Evolutionary conservation across 2,113 vertebrate species (phyloP), one percentile per base, ranked within the genome.

Genomic region (Tragulus kanchil): DNA sequence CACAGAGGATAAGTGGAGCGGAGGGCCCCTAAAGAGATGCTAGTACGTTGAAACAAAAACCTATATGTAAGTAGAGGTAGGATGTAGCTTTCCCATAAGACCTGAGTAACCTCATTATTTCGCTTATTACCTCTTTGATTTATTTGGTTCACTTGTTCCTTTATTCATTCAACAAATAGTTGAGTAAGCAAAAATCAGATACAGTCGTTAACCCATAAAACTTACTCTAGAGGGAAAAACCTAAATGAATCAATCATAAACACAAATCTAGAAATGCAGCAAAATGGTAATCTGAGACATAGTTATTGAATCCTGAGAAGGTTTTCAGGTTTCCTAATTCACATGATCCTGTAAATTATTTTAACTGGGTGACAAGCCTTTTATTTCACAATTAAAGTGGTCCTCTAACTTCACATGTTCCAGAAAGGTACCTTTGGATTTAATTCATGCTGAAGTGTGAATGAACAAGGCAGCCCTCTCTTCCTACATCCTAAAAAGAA

Each of bases 161-260:
- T 90, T 48, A 83, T 90, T 94, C 56, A 61, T 73, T 96, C n/a
- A 92, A 78, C 42, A 96, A 94, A 93, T 69, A 36, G 42, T 88
- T 67, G 42, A 17, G 6, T 69, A 81, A 94, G n/a, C 71, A 81
- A 77, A 97, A 97, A 61, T 52, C 71, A 81, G 83, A 81, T 89
- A 77, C 78, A 42, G 50, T 78, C 64, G 31, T 94, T 91, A 95
- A 87, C 48, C 17, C 50, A 16, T 4, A 25, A 45, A 90, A 42
- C 28, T 79, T 96, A 50, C 11, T 61, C 25, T 58, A 90, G 58
- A 31, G 85, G 56, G 52, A 79, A 84, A 81, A 88, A 61, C 54
- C 77, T 83, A 31, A 26, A 48, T 19, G 28, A 73, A 93, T 73
- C 11, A 65, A 50, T 48, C 16, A 50, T 25, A 50, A 67, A 84